phyloP scores from a whole-genome alignment of 2,797 vertebrate species.

The Stomatorhinus walkeri region DNA sequence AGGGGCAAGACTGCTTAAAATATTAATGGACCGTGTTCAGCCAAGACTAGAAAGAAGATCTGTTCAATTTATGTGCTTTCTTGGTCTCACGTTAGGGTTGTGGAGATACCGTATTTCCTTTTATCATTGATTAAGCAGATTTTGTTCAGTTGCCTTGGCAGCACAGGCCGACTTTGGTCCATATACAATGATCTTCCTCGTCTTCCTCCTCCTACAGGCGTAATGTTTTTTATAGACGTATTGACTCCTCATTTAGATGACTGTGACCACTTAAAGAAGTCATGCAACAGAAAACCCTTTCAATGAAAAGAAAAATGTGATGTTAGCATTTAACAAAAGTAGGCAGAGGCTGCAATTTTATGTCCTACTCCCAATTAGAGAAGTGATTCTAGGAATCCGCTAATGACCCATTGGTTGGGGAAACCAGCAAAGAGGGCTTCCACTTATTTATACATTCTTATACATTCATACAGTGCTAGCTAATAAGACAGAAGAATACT shows the following conservation, averaged over 20 bases:
- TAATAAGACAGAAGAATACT: not conserved
- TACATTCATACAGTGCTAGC: not conserved
- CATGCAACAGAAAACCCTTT: not conserved
- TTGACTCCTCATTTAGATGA: not conserved
- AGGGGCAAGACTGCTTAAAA: slow-evolving; percentile 9
- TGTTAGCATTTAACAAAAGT: not conserved
- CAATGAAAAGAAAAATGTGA: not conserved
- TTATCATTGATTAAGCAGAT: not conserved
- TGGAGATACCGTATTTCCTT: not conserved
- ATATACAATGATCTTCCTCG: not conserved
- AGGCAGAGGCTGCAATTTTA: not conserved
- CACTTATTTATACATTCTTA: not conserved
- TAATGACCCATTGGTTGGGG: too few relatives aligned
- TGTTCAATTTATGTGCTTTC: not conserved
- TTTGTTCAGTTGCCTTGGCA: not conserved
- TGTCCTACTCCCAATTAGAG: not conserved
- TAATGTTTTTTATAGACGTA: not conserved
- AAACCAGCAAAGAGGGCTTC: not conserved
- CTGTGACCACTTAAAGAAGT: not conserved
- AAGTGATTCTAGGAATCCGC: not conserved
- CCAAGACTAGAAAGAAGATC: not conserved
- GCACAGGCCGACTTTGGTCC: not conserved
- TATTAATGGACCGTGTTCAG: slow-evolving; percentile 10
- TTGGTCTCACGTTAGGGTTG: slow-evolving; percentile 3
- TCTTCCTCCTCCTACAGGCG: not conserved